phyloP scores from a whole-genome alignment of 2,888 invertebrate genomes.

The Thysanoteuthis rhombus region DNA sequence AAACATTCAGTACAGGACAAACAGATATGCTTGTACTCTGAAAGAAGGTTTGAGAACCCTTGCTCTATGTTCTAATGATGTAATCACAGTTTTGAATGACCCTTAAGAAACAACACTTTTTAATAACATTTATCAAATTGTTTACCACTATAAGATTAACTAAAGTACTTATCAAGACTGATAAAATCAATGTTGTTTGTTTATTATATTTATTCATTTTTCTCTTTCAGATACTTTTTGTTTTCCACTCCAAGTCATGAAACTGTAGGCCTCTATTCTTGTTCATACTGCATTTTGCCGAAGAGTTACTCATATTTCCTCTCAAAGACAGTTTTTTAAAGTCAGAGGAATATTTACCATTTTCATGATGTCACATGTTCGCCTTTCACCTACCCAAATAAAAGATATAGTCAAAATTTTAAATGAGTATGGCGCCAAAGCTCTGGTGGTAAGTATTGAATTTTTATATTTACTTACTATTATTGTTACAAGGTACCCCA shows the following conservation, averaged over 20 bases:
- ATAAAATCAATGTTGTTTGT: not conserved
- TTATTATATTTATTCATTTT: not conserved
- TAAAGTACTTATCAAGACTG: too few relatives aligned
- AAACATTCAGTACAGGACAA: too few relatives aligned
- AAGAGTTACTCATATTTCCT: not conserved
- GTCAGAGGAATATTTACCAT: not conserved
- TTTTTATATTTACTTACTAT: not conserved
- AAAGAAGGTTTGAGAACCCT: too few relatives aligned
- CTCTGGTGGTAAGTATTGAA: not conserved
- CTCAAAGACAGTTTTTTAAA: not conserved
- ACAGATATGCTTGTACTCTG: too few relatives aligned
- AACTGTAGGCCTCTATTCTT: not conserved
- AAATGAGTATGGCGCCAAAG: not conserved
- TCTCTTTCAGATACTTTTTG: not conserved
- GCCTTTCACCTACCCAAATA: not conserved
- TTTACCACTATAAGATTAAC: too few relatives aligned
- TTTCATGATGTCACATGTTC: not conserved
- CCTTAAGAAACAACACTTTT: too few relatives aligned
- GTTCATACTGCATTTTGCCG: not conserved
- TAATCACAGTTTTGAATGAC: too few relatives aligned
- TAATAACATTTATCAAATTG: too few relatives aligned
- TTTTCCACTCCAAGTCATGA: not conserved
- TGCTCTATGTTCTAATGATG: too few relatives aligned
- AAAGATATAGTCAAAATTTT: not conserved
- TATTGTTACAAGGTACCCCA: not conserved